These are phyloP conservation scores for Pollenia griseotomentosa DNA, from an alignment of 2,888 invertebrate species.

Conservation along the genomic window DNA sequence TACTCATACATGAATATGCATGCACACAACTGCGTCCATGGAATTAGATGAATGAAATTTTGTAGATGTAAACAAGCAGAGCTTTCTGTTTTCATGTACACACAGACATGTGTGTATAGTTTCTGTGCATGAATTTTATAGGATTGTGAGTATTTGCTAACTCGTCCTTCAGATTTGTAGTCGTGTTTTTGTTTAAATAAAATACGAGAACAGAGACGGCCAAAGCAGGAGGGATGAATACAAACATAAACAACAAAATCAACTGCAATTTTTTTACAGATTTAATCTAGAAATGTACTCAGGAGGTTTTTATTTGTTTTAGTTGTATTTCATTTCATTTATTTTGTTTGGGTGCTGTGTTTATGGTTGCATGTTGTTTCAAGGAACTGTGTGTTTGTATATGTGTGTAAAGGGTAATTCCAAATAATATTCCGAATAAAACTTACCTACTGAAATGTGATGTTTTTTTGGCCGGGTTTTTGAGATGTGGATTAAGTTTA, in stretches of 20 bases:
- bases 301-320: constrained; percentile 43
- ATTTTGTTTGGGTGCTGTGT: constrained; percentile 29
- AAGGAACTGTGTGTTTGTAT: background rate
- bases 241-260: constrained; percentile 62
- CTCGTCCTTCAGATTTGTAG: constrained; percentile 71
- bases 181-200: background rate
- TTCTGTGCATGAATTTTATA: background rate
- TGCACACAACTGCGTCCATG: constrained; percentile 23
- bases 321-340: constrained; percentile 58
- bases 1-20: constrained; percentile 11
- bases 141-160: constrained; percentile 56
- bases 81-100: constrained; percentile 3
- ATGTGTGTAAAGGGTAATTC: background rate
- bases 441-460: too few relatives aligned
- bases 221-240: constrained; percentile 2
- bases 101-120: background rate
- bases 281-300: constrained; percentile 72
- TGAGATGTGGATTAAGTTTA: too few relatives aligned
- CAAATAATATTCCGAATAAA: too few relatives aligned
- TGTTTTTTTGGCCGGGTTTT: too few relatives aligned
- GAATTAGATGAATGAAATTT: constrained; percentile 22
- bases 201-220: constrained; percentile 1
- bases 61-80: background rate
- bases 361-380: constrained; percentile 6
- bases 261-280: constrained; percentile 61